These are phyloP conservation scores for Hydriomena furcata DNA, from an alignment of 2,888 invertebrate species.

Conservation along the genomic window DNA sequence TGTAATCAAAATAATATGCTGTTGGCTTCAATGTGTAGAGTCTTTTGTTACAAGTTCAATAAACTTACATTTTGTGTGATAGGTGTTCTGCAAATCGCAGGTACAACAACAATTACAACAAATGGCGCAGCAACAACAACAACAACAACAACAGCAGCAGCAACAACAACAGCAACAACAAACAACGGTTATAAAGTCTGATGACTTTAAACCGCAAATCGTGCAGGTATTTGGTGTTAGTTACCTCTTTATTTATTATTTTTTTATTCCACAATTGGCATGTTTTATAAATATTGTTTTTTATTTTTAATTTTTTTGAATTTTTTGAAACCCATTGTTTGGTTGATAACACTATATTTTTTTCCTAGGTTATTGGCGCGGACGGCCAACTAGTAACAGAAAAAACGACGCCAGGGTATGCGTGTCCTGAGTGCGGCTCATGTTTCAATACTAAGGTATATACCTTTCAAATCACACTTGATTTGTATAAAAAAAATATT, in stretches of 20 bases:
- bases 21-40: slow-evolving; percentile 5
- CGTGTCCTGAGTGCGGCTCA: slow-evolving; percentile 78
- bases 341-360: too few species aligned
- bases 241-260: slow-evolving; percentile 30
- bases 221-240: slow-evolving; percentile 59
- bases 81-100: slow-evolving; percentile 38
- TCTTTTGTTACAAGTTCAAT: not conserved
- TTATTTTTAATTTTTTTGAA: not conserved
- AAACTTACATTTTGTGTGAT: not conserved
- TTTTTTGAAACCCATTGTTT: too few species aligned
- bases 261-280: slow-evolving; percentile 39
- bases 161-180: slow-evolving; percentile 59
- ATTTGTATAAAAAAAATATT: too few species aligned
- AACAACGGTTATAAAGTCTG: slow-evolving; percentile 77
- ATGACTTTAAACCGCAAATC: slow-evolving; percentile 69
- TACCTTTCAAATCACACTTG: too few species aligned
- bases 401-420: slow-evolving; percentile 68
- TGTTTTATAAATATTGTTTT: slow-evolving; percentile 1
- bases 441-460: slow-evolving; percentile 80
- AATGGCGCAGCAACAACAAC: slow-evolving; percentile 48
- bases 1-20: not conserved
- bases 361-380: slow-evolving; percentile 69
- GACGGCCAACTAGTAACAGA: slow-evolving; percentile 74
- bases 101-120: slow-evolving; percentile 61
- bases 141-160: slow-evolving; percentile 62